Evolutionary conservation across 2,888 invertebrate species (phyloP), one percentile per base, ranked within the genome.

Genomic region (Tethea ocularis): DNA sequence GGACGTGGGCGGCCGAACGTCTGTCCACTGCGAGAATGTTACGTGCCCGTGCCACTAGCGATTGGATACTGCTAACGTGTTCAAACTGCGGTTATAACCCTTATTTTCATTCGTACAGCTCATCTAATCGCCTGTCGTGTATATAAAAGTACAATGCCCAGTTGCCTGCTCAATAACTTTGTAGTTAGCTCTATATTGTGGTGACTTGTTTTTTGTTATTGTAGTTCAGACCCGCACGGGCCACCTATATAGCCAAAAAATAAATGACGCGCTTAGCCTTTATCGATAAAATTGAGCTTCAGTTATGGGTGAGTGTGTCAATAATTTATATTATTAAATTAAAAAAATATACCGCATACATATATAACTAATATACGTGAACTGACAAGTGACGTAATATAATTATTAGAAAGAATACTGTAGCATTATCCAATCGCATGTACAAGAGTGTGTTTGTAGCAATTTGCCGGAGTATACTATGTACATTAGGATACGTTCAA

Each of bases 391-490:
- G 20, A 17, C 17, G 41, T 15, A 8, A 41, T 17, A 8, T n/a
- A 17, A n/a, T 5, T 17, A 46, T 46, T 46, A 20, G 46, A 38
- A 6, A n/a, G 10, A 46, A 10, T 15, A 46, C 46, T 17, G n/a
- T 46, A 20, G 46, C 46, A 46, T 46, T 46, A 46, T 46, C 46
- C 46, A 46, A 10, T 46, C 10, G 46, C 46, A 46, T 46, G 46
- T 46, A 46, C 20, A 46, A 17, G 26, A 20, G 55, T 52, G 51
- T 54, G 55, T 52, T 26, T 33, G 52, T 33, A 36, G 26, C 52
- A 23, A 52, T 52, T 51, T 51, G 77, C 75, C 68, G 64, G 66
- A 70, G 69, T 74, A 68, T 71, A 71, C 69, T 65, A 69, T 71
- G 68, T 69, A 74, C 64, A 46, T 46, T 68, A 64, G 68, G 68